These are phyloP conservation scores for Oncopodura yosiiana DNA, from an alignment of 1,140 invertebrate species.

Conservation along the genomic window DNA sequence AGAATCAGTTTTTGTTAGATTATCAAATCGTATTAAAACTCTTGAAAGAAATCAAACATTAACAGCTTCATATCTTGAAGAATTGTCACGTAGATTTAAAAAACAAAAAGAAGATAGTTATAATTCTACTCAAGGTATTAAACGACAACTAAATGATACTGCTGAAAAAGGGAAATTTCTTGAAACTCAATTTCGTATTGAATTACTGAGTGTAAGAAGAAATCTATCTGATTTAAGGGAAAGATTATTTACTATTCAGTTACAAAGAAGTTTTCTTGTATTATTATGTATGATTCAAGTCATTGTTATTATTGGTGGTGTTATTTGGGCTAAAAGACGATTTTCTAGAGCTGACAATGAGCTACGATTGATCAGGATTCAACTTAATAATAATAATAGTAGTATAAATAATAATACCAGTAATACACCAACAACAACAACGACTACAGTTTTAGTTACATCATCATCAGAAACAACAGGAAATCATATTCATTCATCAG, in stretches of 20 bases:
- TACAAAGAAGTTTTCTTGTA: conserved; percentile 29
- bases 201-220: conserved; percentile 18
- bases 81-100: conserved; percentile 85
- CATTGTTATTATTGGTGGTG: background rate
- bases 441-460: no score
- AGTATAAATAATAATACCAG: no score
- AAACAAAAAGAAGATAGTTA: conserved; percentile 79
- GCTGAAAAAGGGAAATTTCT: conserved; percentile 12
- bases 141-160: conserved; percentile 24
- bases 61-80: conserved; percentile 88
- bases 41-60: conserved; percentile 93
- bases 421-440: no score
- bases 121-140: conserved; percentile 9
- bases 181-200: conserved; percentile 17
- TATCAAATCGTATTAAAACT: conserved; percentile 90
- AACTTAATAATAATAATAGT: no score
- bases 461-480: no score
- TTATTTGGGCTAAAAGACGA: no score
- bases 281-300: conserved; percentile 26
- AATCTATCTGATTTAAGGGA: conserved; percentile 24
- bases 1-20: conserved; percentile 86
- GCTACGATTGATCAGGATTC: no score
- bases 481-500: no score
- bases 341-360: no score
- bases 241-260: conserved; percentile 22